Evolutionary conservation across 2,113 vertebrate species (phyloP).

Genomic region (Ascaphus truei): DNA sequence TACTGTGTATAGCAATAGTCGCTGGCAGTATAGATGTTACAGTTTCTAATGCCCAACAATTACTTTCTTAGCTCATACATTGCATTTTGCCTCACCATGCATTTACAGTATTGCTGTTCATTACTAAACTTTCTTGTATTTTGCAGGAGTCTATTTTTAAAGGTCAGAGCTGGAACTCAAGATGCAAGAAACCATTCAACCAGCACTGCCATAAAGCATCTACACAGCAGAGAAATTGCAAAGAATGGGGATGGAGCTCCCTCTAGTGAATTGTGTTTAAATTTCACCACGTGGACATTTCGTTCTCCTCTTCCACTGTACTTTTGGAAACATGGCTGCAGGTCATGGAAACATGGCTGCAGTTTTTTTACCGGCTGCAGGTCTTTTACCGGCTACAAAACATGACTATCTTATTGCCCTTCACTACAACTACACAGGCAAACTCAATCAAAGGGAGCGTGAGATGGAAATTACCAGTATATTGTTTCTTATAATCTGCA

Average conservation of each 20-base stretch:
- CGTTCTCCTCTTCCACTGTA: too few relatives aligned
- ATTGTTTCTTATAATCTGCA: slow-evolving; percentile 78
- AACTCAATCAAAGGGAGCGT: slow-evolving; percentile 63
- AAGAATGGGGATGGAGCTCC: slow-evolving; percentile 50
- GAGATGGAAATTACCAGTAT: slow-evolving; percentile 60
- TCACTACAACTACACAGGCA: slow-evolving; percentile 92
- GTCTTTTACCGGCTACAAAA: slow-evolving; percentile 34
- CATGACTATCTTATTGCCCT: slow-evolving; percentile 58
- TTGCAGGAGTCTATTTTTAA: slow-evolving; percentile 41
- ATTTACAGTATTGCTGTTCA: too few relatives aligned
- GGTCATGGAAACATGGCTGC: slow-evolving; percentile 50
- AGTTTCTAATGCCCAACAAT: too few relatives aligned
- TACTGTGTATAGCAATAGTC: too few relatives aligned
- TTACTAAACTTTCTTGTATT: slow-evolving; percentile 18
- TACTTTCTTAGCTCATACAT: too few relatives aligned
- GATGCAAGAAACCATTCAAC: not conserved
- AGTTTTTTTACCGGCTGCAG: not conserved
- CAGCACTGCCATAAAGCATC: not conserved
- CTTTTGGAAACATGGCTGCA: slow-evolving; percentile 51
- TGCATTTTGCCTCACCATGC: too few relatives aligned
- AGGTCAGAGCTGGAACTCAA: not conserved
- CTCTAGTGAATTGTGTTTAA: slow-evolving; percentile 54
- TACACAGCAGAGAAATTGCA: not conserved
- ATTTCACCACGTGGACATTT: not conserved
- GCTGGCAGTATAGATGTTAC: too few relatives aligned